Evolutionary conservation across 2,797 vertebrate species (phyloP), one percentile per base, ranked within the genome.

Genomic region (Poecilia wingei): DNA sequence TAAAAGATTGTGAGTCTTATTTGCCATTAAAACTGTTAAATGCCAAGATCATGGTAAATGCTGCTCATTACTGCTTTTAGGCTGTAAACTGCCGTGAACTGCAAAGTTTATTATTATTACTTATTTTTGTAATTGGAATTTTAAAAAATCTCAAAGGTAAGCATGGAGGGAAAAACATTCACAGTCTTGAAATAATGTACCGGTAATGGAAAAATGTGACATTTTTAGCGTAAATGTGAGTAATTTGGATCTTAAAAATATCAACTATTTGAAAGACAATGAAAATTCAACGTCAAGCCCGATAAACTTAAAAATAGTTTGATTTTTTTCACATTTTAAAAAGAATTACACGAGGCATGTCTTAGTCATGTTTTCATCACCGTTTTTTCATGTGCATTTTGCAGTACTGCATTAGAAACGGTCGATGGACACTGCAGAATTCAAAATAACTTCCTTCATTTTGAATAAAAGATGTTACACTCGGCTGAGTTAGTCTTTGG

Each of bases 41-140:
- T 14, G 47, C 18, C 69, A 22, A 1, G 33, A 13, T 79, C 14
- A 84, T 79, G 84, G 72, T 68, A 79, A 85, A 87, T 89, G 59
- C 82, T 72, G 36, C 81, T 78, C 82, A 66, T n/a, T 2, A 0
- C 36, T n/a, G 14, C 31, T 14, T 28, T 74, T 70, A 28, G 9
- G n/a, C n/a, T 59, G n/a, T 14, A 31, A 59, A 31, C 57, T 31
- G 28, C 33, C 8, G 1, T 20, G 33, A 64, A 20, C 61, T 64
- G 9, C 20, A 64, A 64, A 36, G 31, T 8, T 36, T 36, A 33
- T 33, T 59, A 6, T 31, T 59, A 59, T 33, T 51, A 51, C 49
- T 43, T 22, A 51, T 51, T 51, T 22, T 8, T 61, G 51, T 25
- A 25, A 61, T 31, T 59, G n/a, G 59, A 31, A 33, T 61, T 33